These are phyloP conservation scores for Poeciliopsis gracilis DNA, from an alignment of 2,797 vertebrate species.

Conservation along the genomic window DNA sequence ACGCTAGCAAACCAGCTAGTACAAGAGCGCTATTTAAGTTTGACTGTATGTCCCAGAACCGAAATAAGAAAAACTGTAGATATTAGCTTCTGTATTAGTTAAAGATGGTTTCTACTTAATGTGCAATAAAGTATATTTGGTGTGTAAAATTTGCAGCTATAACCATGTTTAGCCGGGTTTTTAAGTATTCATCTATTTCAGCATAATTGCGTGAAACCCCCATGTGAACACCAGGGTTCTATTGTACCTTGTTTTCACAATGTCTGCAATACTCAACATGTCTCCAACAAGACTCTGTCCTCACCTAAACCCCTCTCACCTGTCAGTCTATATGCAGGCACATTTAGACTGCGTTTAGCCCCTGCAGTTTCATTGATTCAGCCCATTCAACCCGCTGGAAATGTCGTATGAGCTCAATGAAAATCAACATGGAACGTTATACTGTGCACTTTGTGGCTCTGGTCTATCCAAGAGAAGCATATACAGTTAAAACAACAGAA, in stretches of 20 bases:
- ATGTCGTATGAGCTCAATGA: not conserved
- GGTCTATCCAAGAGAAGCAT: not conserved
- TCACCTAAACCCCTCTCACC: not conserved
- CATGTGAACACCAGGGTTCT: not conserved
- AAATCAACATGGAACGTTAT: not conserved
- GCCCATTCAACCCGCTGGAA: not conserved
- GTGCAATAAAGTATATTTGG: not conserved
- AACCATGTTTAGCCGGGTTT: not conserved
- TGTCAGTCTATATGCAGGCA: not conserved
- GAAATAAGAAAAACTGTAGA: not conserved
- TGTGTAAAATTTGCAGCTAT: not conserved
- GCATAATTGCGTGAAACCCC: not conserved
- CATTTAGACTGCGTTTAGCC: not conserved
- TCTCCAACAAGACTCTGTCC: not conserved
- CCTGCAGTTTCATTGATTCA: not conserved
- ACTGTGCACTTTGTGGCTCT: not conserved
- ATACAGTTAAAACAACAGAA: not conserved
- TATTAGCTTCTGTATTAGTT: not conserved
- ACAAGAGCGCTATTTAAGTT: not conserved
- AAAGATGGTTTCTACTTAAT: not conserved
- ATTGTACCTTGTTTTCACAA: not conserved
- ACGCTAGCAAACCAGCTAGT: not conserved
- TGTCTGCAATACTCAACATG: not conserved
- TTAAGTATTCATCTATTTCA: not conserved
- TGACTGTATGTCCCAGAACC: not conserved